Evolutionary conservation across 2,113 vertebrate genomes (phyloP).

Genomic region (Cyrtonyx montezumae): DNA sequence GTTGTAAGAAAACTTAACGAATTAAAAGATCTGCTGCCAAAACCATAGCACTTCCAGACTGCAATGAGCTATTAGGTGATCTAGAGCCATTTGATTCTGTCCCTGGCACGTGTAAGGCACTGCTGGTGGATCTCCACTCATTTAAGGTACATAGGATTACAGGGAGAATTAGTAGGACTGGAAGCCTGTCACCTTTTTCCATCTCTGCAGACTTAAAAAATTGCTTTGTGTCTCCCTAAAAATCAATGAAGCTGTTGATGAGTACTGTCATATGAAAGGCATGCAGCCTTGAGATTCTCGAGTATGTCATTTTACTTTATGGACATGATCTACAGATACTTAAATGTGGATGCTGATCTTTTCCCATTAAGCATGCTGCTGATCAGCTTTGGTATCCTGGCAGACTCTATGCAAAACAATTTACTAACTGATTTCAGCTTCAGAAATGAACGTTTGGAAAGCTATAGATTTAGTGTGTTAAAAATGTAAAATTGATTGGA

Average conservation of each 20-base stretch:
- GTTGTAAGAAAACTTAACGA: background rate
- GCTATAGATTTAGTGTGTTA: constrained; percentile 34
- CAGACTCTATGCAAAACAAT: background rate
- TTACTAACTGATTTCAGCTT: background rate
- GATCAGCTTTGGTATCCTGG: background rate
- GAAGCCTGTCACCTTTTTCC: rapidly evolving
- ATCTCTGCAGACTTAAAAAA: background rate
- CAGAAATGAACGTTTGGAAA: background rate
- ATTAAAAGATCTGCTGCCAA: background rate
- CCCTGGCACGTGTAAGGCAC: rapidly evolving
- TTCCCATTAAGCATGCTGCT: background rate
- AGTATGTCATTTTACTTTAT: background rate
- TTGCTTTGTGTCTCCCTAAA: background rate
- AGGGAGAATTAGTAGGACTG: background rate
- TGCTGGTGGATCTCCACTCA: background rate
- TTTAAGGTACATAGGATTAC: background rate
- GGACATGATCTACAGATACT: background rate
- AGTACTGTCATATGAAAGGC: background rate
- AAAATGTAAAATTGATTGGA: constrained; percentile 13
- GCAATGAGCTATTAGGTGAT: background rate
- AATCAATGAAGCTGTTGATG: background rate
- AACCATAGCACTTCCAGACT: background rate
- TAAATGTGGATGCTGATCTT: background rate
- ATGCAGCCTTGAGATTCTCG: background rate
- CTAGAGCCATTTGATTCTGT: background rate